These are phyloP conservation scores for Cephus pulcher DNA, from an alignment of 2,888 invertebrate genomes.

Conservation along the genomic window DNA sequence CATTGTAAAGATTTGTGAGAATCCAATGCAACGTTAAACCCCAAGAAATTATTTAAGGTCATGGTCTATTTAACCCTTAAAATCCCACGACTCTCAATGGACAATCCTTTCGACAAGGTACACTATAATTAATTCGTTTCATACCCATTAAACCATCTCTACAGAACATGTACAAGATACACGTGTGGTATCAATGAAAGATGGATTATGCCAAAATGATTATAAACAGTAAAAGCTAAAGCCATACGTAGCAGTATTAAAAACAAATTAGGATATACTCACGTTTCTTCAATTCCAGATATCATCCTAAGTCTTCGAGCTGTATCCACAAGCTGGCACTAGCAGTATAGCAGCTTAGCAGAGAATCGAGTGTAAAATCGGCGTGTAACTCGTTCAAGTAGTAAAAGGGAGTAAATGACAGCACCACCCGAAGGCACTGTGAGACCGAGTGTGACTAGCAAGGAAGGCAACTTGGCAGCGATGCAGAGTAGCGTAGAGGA, in stretches of 20 bases:
- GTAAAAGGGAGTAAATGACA: neutral
- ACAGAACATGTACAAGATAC: neutral
- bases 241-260: neutral
- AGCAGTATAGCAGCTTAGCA: neutral
- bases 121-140: neutral
- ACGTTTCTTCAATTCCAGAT: neutral
- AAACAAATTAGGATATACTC: neutral
- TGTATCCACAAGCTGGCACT: neutral
- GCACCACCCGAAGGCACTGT: neutral
- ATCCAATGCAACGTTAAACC: neutral
- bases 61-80: neutral
- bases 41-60: neutral
- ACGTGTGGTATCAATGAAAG: neutral
- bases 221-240: neutral
- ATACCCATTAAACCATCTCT: neutral
- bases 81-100: neutral
- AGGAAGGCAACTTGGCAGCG: neutral
- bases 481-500: neutral
- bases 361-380: neutral
- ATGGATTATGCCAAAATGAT: neutral
- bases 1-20: neutral
- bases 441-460: neutral
- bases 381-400: neutral
- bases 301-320: neutral
- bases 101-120: neutral